These are phyloP conservation scores for Pipistrellus nathusii DNA, from an alignment of 2,797 vertebrate genomes.

Conservation along the genomic window DNA sequence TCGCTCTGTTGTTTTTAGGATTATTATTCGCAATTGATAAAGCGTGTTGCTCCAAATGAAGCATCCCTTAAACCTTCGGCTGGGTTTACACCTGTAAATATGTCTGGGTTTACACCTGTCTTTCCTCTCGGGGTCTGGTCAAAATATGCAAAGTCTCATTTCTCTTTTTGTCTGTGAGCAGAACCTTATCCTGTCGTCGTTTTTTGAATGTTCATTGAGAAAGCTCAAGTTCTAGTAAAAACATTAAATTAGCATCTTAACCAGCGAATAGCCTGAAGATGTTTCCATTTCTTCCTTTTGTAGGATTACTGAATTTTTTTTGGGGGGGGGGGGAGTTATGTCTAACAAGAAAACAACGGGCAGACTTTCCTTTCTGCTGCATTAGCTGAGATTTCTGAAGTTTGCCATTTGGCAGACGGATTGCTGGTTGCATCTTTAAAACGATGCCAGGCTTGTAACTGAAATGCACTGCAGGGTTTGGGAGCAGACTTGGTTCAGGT, in stretches of 20 bases:
- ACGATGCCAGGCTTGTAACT: conserved; percentile 73
- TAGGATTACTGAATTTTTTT: conserved; percentile 74
- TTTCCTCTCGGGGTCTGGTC: conserved; percentile 51
- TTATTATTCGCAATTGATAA: conserved; percentile 58
- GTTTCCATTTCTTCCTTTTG: conserved; percentile 72
- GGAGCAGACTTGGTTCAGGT: conserved; percentile 68
- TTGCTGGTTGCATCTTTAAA: conserved; percentile 66
- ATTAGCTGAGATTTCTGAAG: conserved; percentile 80
- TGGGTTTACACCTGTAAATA: conserved; percentile 48
- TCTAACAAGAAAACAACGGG: conserved; percentile 53
- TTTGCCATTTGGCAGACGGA: conserved; percentile 70
- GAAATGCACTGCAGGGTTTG: conserved; percentile 71
- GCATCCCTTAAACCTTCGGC: conserved; percentile 48
- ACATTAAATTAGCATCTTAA: conserved; percentile 78
- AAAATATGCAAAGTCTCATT: conserved; percentile 65
- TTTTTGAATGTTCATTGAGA: conserved; percentile 74
- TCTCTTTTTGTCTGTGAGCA: background rate
- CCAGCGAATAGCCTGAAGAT: conserved; percentile 54
- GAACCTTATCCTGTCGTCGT: conserved; percentile 31
- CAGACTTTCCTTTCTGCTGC: conserved; percentile 69
- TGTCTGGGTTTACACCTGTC: conserved; percentile 13
- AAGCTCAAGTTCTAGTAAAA: conserved; percentile 72
- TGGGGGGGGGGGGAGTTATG: no score
- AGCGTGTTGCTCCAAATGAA: conserved; percentile 55
- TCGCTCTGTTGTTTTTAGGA: conserved; percentile 60